Percentiles rank a stretch among this genome's conserved stretches.
Evolutionary conservation across 1,140 invertebrate genomes (phyloP).

Genomic region (Belonocnema kinseyi): DNA sequence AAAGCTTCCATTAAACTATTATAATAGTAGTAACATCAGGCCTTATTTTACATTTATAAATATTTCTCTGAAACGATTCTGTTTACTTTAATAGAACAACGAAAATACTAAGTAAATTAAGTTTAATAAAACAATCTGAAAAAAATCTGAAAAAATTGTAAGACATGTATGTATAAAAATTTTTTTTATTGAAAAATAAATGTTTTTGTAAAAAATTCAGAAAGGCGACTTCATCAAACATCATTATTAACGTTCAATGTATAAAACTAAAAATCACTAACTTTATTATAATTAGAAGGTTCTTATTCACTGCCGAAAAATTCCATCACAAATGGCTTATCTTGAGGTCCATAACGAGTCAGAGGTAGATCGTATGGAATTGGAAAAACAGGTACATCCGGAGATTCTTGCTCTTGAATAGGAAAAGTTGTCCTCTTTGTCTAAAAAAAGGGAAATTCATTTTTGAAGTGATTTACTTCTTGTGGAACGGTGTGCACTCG

Average conservation of each 20-base stretch:
- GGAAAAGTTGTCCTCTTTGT: slow-evolving; percentile 67
- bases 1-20: too few relatives aligned
- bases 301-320: slow-evolving; percentile 49
- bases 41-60: too few relatives aligned
- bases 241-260: not conserved
- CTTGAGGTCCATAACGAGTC: slow-evolving; percentile 78
- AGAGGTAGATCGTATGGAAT: slow-evolving; percentile 89
- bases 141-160: too few relatives aligned
- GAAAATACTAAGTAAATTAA: too few relatives aligned
- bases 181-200: not conserved
- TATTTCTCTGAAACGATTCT: too few relatives aligned
- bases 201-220: not conserved
- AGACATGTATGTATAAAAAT: not conserved
- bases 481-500: too few relatives aligned
- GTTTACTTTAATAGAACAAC: too few relatives aligned
- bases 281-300: not conserved
- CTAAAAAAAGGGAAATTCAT: slow-evolving; percentile 58
- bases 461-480: too few relatives aligned
- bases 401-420: slow-evolving; percentile 65
- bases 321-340: slow-evolving; percentile 79
- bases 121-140: too few relatives aligned
- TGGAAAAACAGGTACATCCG: slow-evolving; percentile 78
- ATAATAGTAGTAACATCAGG: too few relatives aligned
- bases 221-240: not conserved
- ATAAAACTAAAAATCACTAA: not conserved